These are phyloP conservation scores for Coelinius sp. DNA, from an alignment of 2,888 invertebrate genomes.

Conservation along the genomic window DNA sequence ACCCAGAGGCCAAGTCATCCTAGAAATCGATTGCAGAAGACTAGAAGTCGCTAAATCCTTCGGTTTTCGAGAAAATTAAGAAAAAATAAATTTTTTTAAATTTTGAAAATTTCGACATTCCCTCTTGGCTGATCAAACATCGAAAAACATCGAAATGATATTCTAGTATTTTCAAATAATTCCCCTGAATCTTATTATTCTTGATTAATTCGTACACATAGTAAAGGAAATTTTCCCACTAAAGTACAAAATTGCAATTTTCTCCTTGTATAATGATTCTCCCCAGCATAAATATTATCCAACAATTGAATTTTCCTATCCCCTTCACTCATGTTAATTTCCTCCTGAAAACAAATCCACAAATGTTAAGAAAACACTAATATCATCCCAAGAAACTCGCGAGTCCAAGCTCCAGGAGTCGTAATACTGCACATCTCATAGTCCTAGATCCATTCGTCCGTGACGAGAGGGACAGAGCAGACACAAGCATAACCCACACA, in stretches of 20 bases:
- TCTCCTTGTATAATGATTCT: too few species aligned
- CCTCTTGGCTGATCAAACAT: too few species aligned
- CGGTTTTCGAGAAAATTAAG: too few species aligned
- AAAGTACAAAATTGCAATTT: not conserved
- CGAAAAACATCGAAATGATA: too few species aligned
- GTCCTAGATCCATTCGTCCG: conserved; percentile 10
- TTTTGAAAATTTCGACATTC: too few species aligned
- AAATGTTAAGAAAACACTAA: too few species aligned
- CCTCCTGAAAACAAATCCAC: not conserved
- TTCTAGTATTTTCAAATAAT: too few species aligned
- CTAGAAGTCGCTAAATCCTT: too few species aligned
- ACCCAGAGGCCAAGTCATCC: too few species aligned
- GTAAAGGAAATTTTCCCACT: not conserved
- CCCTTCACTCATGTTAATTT: not conserved
- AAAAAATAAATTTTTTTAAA: too few species aligned
- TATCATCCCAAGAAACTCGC: conserved; percentile 4
- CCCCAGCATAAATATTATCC: not conserved
- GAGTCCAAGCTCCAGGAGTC: not conserved
- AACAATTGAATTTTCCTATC: not conserved
- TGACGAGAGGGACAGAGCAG: not conserved
- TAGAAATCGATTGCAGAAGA: too few species aligned
- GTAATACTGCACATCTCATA: conserved; percentile 11
- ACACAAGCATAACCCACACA: conserved; percentile 1
- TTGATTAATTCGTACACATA: not conserved
- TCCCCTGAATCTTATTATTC: not conserved